Percentiles rank a stretch among this genome's conserved stretches.
These are phyloP conservation scores for Netta rufina DNA, from an alignment of 2,797 vertebrate species.

Conservation along the genomic window DNA sequence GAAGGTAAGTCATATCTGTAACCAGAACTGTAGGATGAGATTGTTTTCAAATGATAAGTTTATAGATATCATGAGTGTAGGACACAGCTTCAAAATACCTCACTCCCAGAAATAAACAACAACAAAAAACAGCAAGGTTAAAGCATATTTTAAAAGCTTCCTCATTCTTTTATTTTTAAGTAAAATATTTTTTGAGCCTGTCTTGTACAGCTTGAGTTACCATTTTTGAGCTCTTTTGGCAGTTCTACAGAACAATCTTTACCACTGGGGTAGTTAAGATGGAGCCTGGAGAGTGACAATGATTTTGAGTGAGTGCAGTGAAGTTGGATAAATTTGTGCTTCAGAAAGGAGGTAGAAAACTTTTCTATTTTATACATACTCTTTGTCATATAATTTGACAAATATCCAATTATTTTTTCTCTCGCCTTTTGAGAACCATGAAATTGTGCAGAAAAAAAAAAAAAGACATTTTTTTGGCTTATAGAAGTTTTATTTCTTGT, in stretches of 20 bases:
- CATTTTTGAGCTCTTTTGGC: background rate
- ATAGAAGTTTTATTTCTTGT: background rate
- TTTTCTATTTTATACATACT: background rate
- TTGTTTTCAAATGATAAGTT: background rate
- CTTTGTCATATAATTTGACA: background rate
- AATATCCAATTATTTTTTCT: background rate
- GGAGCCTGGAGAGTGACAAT: background rate
- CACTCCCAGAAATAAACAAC: background rate
- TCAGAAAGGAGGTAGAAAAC: background rate
- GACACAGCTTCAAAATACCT: background rate
- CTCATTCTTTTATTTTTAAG: background rate
- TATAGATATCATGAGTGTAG: background rate
- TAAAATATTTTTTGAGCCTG: background rate
- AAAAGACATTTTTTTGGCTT: background rate
- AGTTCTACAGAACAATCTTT: background rate
- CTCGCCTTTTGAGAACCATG: background rate
- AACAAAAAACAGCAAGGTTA: background rate
- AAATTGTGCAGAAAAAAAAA: background rate
- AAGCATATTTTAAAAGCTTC: background rate
- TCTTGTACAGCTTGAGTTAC: background rate
- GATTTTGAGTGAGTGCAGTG: background rate
- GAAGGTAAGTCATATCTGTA: background rate
- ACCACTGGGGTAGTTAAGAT: background rate
- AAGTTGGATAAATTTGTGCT: background rate
- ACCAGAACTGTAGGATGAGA: background rate